Percentiles rank a stretch among this genome's conserved stretches.
Conservation (phyloP, 2,888 invertebrate species). For the Melanotus villosus region DNA sequence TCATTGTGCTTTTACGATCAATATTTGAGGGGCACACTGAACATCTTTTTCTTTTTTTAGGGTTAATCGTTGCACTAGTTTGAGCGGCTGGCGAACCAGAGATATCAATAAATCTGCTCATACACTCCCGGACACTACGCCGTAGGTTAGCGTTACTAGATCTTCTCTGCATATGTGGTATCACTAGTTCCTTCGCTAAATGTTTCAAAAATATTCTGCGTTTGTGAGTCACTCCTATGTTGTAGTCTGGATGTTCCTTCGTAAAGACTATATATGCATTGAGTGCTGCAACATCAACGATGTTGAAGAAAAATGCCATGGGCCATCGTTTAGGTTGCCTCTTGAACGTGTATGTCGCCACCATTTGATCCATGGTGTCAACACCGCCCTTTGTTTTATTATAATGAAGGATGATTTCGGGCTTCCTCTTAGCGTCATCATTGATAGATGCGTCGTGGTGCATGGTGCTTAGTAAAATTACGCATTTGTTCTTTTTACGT, state of each 20-base stretch:
- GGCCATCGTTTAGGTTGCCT: conserved; percentile 37
- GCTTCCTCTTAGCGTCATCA: conserved; percentile 28
- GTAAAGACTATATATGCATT: conserved; percentile 11
- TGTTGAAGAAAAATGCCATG: conserved; percentile 45
- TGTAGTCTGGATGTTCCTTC: conserved; percentile 24
- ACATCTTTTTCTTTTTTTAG: conserved; percentile 5
- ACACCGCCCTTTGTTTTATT: conserved; percentile 51
- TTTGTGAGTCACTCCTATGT: conserved; percentile 26
- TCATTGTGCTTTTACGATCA: conserved; percentile 20
- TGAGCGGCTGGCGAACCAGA: background rate
- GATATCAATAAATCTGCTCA: conserved; percentile 18
- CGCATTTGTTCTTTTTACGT: conserved; percentile 20
- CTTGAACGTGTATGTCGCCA: conserved; percentile 42
- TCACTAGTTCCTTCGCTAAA: conserved; percentile 25
- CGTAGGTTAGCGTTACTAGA: conserved; percentile 12
- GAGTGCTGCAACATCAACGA: conserved; percentile 38
- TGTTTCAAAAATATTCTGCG: conserved; percentile 27
- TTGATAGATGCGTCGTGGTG: conserved; percentile 40
- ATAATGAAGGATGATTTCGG: conserved; percentile 49
- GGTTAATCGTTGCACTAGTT: background rate
- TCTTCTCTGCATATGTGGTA: conserved; percentile 24
- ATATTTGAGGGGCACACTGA: conserved; percentile 18
- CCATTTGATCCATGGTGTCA: conserved; percentile 51
- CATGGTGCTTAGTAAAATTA: conserved; percentile 52
- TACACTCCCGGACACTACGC: conserved; percentile 11